These are phyloP conservation scores for Hephaestus fuliginosus DNA, from an alignment of 2,797 vertebrate genomes.

Conservation along the genomic window DNA sequence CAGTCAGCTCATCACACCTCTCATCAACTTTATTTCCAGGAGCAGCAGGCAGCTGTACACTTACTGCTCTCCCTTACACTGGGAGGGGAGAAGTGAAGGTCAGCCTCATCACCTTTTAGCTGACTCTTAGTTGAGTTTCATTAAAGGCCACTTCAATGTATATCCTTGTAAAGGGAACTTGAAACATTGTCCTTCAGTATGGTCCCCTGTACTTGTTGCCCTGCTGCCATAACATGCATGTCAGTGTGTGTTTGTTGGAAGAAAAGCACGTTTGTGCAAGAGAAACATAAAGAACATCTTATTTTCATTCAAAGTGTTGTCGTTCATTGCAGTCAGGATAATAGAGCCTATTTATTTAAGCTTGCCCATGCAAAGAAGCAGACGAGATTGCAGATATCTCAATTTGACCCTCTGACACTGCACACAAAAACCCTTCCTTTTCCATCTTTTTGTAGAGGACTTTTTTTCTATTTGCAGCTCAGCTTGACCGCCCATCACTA, in stretches of 20 bases:
- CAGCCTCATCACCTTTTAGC: not conserved
- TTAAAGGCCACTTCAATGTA: not conserved
- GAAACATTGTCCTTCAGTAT: not conserved
- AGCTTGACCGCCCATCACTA: conserved; percentile 16
- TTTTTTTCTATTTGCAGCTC: not conserved
- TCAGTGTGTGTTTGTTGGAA: not conserved
- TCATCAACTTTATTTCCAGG: too few species aligned
- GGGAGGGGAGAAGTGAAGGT: not conserved
- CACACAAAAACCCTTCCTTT: not conserved
- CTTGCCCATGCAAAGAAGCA: not conserved
- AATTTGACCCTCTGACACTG: not conserved
- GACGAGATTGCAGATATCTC: not conserved
- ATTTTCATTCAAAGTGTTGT: not conserved
- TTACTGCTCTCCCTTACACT: too few species aligned
- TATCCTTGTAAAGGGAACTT: not conserved
- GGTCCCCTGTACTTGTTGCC: not conserved
- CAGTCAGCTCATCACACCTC: too few species aligned
- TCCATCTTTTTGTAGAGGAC: not conserved
- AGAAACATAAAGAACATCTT: not conserved
- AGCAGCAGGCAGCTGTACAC: too few species aligned
- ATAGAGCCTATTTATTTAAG: conserved; percentile 2
- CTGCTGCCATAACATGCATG: conserved; percentile 10
- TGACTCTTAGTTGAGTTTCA: not conserved
- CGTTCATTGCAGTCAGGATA: not conserved
- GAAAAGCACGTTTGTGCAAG: not conserved